phyloP scores from a whole-genome alignment of 2,888 invertebrate genomes.

The Neelides folsomi region DNA sequence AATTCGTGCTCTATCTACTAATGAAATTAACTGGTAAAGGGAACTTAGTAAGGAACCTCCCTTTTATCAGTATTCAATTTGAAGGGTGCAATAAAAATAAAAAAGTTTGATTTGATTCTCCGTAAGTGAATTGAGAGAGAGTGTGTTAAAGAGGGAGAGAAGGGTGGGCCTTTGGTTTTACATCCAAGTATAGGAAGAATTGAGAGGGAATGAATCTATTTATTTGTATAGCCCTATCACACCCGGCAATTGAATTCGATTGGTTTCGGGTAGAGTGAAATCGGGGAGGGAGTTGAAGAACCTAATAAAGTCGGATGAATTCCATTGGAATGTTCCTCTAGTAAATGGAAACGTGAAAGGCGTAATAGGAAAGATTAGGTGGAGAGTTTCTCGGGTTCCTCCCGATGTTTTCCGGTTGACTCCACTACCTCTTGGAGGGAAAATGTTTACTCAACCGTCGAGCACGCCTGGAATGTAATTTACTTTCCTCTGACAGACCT shows the following conservation, averaged over 20 bases:
- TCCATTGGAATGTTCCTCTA: conserved; percentile 18
- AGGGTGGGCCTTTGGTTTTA: neutral
- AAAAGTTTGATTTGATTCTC: neutral
- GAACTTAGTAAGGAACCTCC: too few species aligned
- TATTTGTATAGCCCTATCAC: conserved; percentile 3
- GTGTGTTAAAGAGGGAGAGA: neutral
- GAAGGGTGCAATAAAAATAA: neutral
- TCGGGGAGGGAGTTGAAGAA: conserved; percentile 3
- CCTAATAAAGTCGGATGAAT: conserved; percentile 29
- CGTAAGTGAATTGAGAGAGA: neutral
- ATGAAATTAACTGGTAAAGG: too few species aligned
- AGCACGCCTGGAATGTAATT: conserved; percentile 33
- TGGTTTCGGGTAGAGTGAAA: conserved; percentile 8
- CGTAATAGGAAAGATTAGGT: conserved; percentile 27
- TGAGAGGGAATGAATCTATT: too few species aligned
- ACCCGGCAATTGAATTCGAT: conserved; percentile 10
- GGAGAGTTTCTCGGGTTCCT: neutral
- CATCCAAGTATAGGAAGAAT: too few species aligned
- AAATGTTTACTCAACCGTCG: conserved; percentile 28
- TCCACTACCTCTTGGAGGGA: neutral
- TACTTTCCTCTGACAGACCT: conserved; percentile 31
- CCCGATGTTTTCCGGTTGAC: neutral
- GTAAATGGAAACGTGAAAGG: conserved; percentile 27
- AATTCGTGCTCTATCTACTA: too few species aligned
- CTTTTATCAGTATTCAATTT: neutral